Base-by-base conservation (phyloP, 2,113 vertebrate species). In the Clarias magur region DNA sequence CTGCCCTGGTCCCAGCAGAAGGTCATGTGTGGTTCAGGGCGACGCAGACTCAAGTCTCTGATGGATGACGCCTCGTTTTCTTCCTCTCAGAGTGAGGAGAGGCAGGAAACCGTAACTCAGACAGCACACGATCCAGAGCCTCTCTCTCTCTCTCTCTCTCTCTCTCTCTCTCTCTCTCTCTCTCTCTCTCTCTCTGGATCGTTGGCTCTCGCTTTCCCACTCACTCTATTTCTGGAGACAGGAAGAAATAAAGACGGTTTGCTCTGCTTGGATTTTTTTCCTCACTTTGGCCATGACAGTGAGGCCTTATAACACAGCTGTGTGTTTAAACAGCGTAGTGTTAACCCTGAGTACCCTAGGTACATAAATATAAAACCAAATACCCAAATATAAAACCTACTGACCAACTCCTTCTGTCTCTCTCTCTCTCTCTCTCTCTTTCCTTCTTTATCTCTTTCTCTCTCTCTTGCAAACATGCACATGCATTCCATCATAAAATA, bases 201-300 rank as follows among this genome's bases (percentile, higher is more conserved):
- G 30, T 42, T 27, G 25, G 75, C 87, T 70, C 87, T 80, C 34
- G 78, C 63, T 82, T 82, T 82, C 76, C 76, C 75, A 59, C 80
- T 83, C 72, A 10, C 63, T 90, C 88, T 92, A 93, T 89, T 92
- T 88, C 89, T 90, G 89, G 79, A 89, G 90, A 90, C 92, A 94
- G 93, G 92, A 93, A 92, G 91, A 87, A 23, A 88, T 91, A 90
- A 93, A 92, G 91, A 93, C 83, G 85, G 54, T 80, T 68, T 70
- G 54, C 63, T 88, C 83, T 62, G 78, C 63, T 80, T 56, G 88
- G 60, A 76, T 76, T 81, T 86, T 84, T 83, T 82, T 85, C 79
- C 86, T 76, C 70, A 87, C 84, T 56, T 60, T 82, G 88, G 53
- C 54, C 56, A n/a, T 84, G 63, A 89, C 73, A 84, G 82, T 84